These are phyloP conservation scores for Syncerus caffer DNA, from an alignment of 2,797 vertebrate genomes.

Conservation along the genomic window DNA sequence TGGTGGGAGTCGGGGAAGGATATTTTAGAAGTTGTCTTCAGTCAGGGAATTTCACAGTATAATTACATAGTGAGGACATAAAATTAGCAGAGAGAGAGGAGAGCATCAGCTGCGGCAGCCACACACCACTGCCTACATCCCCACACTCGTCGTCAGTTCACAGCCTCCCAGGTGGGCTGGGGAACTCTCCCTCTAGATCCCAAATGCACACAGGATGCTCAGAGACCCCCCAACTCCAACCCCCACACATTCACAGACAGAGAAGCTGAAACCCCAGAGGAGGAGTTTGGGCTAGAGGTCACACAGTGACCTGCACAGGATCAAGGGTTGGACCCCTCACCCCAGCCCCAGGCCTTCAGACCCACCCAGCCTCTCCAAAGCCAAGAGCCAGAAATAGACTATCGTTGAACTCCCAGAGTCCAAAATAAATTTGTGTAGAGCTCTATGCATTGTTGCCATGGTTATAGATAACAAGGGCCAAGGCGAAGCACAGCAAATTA, in stretches of 20 bases:
- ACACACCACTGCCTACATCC: background rate
- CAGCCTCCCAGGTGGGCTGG: background rate
- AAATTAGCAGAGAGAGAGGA: conserved; percentile 49
- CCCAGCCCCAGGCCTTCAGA: background rate
- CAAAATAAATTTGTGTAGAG: background rate
- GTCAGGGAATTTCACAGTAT: conserved; percentile 67
- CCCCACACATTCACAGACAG: background rate
- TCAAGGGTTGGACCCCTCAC: background rate
- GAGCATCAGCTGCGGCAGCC: background rate
- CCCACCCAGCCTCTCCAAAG: background rate
- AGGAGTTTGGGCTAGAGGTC: no score
- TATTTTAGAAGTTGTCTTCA: conserved; percentile 37
- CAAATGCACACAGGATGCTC: background rate
- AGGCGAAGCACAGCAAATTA: conserved; percentile 34
- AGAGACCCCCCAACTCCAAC: background rate
- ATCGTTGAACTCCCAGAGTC: background rate
- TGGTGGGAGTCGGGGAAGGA: conserved; percentile 42
- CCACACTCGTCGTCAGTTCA: background rate
- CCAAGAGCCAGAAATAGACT: background rate
- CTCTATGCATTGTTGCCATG: conserved; percentile 35
- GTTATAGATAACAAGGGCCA: conserved; percentile 44
- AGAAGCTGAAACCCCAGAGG: background rate
- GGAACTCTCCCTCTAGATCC: background rate
- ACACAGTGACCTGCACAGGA: accelerated
- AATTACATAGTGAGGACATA: conserved; percentile 63